Evolutionary conservation across 53 echinoderm and acorn worm genomes (phyloP).

Genomic region (Arbacia lixula): DNA sequence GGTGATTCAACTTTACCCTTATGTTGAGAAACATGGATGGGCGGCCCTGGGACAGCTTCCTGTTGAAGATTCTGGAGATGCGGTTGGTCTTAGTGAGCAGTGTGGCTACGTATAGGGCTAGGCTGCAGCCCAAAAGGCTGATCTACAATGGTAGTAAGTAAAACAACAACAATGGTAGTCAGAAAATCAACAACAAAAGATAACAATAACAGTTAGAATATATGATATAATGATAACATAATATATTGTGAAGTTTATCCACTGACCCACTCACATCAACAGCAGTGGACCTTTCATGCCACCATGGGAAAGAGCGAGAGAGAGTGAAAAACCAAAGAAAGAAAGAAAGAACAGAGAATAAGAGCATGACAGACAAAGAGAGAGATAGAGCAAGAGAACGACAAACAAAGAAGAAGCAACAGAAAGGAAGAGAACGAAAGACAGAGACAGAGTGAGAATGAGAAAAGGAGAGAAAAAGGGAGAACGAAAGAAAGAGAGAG

Average conservation of each 20-base stretch:
- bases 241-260: too few species aligned
- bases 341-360: background rate
- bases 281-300: background rate
- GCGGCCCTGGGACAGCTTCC: conserved; percentile 85
- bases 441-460: background rate
- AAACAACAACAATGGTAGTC: background rate
- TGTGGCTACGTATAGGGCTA: conserved; percentile 80
- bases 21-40: conserved; percentile 90
- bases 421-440: background rate
- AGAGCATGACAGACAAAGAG: background rate
- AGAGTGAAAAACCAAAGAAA: background rate
- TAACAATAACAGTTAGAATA: too few species aligned
- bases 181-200: too few species aligned
- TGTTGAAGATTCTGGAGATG: conserved; percentile 95
- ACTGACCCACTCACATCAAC: background rate
- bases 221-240: too few species aligned
- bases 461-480: background rate
- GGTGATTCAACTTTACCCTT: conserved; percentile 79
- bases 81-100: conserved; percentile 93
- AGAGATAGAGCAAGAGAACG: background rate
- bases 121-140: conserved; percentile 73
- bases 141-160: background rate
- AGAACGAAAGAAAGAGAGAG: background rate
- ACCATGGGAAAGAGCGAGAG: background rate
- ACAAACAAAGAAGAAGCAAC: background rate